Conservation (phyloP, 2,888 invertebrate genomes). For the Nymphalis polychloros region DNA sequence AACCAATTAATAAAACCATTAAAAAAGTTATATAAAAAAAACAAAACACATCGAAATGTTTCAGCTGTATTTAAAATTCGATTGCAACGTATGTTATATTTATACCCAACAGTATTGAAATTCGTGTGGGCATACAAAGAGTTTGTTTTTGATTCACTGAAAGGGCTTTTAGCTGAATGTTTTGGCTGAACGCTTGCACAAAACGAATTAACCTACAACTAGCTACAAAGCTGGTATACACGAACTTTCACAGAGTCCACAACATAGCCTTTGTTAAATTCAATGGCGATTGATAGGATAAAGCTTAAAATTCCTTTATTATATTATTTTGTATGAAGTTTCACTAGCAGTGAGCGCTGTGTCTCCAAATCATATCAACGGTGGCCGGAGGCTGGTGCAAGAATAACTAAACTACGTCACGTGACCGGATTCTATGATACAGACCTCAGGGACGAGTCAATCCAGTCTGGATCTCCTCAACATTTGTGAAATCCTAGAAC, state of each 20-base stretch:
- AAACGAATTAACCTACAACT: slow-evolving; percentile 7
- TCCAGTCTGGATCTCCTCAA: slow-evolving; percentile 40
- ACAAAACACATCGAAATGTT: background rate
- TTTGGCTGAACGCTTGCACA: slow-evolving; percentile 8
- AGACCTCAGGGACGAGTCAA: slow-evolving; percentile 38
- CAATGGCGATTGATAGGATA: too few relatives aligned
- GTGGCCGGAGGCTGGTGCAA: slow-evolving; percentile 48
- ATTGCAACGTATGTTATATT: too few relatives aligned
- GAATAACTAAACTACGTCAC: slow-evolving; percentile 64
- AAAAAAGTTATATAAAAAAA: background rate
- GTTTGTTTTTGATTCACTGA: slow-evolving; percentile 10
- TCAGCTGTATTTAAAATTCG: too few relatives aligned
- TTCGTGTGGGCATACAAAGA: slow-evolving; percentile 10
- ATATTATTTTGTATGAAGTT: background rate
- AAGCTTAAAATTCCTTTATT: background rate
- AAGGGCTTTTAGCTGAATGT: slow-evolving; percentile 12
- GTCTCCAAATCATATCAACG: slow-evolving; percentile 49
- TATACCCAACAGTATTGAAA: slow-evolving; percentile 4
- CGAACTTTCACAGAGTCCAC: background rate
- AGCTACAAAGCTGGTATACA: background rate
- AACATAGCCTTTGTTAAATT: background rate
- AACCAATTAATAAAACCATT: too few relatives aligned
- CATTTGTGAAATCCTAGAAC: slow-evolving; percentile 36
- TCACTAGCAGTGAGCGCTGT: slow-evolving; percentile 40
- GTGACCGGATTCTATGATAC: slow-evolving; percentile 56